Evolutionary conservation across 2,888 invertebrate genomes (phyloP), one percentile per base, ranked within the genome.

Genomic region (Mallateleia sp.): DNA sequence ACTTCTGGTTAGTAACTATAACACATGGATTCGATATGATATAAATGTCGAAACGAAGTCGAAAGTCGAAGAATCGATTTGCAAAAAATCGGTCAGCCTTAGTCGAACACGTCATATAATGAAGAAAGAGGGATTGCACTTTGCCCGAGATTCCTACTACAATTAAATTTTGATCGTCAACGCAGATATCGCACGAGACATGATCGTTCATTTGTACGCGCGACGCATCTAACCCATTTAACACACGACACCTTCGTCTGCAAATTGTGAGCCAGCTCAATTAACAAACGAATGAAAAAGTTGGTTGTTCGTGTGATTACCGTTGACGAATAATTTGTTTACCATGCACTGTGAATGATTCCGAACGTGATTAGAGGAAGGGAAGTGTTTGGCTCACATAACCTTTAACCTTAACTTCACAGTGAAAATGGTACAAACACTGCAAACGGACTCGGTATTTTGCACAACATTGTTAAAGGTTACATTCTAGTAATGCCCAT

Each of bases 251-350:
- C 34, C 45, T 20, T 45, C 18, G 34, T 50, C 34, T 60, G 58
- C 58, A 58, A 72, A 18, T 58, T 14, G 74, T 45, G 28, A 52
- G 52, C 25, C 54, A 62, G 25, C 28, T 50, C 56, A 38, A 71
- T 18, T 14, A 24, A 52, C 52, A 34, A 18, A 22, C 54, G 25
- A 54, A 4, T 8, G 25, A 54, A 25, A 11, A 54, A 22, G 38
- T 20, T 24, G 45, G 32, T 32, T 32, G 8, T 32, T 32, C 32
- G 32, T 32, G 32, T 32, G 32, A 32, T 32, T 32, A 54, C 52
- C 52, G 38, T 75, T 52, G 66, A 77, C 54, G 64, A 67, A 78
- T 67, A 45, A 67, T 78, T 56, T 78, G 66, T 66, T 78, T 78
- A 66, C 66, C 77, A 78, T 78, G 77, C 62, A 56, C 54, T 32